phyloP scores from a whole-genome alignment of 2,113 vertebrate genomes.

The Synchiropus splendidus region DNA sequence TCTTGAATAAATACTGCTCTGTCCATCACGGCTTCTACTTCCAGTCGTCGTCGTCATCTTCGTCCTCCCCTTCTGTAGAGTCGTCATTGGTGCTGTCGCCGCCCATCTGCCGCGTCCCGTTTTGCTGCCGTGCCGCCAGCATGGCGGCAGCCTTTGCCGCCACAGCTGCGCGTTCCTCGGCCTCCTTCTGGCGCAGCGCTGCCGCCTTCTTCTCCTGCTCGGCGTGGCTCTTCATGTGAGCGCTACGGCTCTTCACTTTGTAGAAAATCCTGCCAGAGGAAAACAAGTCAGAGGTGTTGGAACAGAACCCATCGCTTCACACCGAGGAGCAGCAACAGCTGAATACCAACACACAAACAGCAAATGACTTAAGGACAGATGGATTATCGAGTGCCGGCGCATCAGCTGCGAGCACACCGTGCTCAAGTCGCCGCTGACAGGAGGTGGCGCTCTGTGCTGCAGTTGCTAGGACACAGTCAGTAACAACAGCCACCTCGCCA shows the following conservation, averaged over 20 bases:
- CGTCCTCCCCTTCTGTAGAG: conserved; percentile 70
- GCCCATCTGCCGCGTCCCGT: conserved; percentile 47
- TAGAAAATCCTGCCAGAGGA: conserved; percentile 74
- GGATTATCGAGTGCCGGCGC: too few species aligned
- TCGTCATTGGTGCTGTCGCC: conserved; percentile 65
- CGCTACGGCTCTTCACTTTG: conserved; percentile 98
- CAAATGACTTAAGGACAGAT: too few species aligned
- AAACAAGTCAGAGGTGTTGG: conserved; percentile 7
- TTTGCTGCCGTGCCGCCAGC: conserved; percentile 56
- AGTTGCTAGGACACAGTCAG: conserved; percentile 64
- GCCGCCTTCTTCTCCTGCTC: conserved; percentile 97
- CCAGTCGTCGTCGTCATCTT: conserved; percentile 72
- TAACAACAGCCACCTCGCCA: too few species aligned
- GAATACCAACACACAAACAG: too few species aligned
- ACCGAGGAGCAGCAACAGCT: too few species aligned
- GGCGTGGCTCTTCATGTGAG: conserved; percentile 97
- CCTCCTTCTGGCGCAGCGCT: conserved; percentile 76
- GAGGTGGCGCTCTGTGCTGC: conserved; percentile 28
- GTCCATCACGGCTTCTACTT: conserved; percentile 31
- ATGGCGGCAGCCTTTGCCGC: conserved; percentile 53
- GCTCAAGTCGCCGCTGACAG: conserved; percentile 14
- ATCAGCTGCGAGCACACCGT: too few species aligned
- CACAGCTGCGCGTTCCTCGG: conserved; percentile 56
- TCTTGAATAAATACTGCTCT: conserved; percentile 42
- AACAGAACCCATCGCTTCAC: too few species aligned